Base-by-base conservation (phyloP, 2,888 invertebrate species). In the Barypeithes pellucidus region DNA sequence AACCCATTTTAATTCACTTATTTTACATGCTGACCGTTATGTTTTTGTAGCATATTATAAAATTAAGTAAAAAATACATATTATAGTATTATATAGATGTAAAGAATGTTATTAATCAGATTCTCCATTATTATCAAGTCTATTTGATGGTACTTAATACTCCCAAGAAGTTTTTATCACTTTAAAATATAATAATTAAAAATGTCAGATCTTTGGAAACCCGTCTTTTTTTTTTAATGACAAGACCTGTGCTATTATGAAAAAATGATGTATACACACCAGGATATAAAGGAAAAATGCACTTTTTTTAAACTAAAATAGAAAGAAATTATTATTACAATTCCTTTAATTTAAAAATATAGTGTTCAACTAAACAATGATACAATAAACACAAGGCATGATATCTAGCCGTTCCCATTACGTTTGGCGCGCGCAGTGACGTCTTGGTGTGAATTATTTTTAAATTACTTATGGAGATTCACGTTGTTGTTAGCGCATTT, bases 161-260 rank as follows among this genome's bases (percentile, higher is more conserved):
- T 83, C 68, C 67, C 65, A 39, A 36, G 82, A 79, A 77, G 83
- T 84, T 85, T 85, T 84, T 83, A 85, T 84, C 84, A 85, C 84
- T 82, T 81, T 82, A 81, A 82, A 83, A 81, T 83, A 84, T 84
- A 80, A 83, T 80, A 81, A 84, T 84, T 84, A 83, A 85, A 85
- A 82, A 80, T 85, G 84, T 84, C 84, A 83, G 81, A 83, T 84
- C 84, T 84, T 83, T 83, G 82, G 81, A 81, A 75, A 9, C 11
- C 18, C 45, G 68, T 62, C 75, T 77, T 78, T 73, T 72, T 77
- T 76, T 78, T 76, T 74, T 75, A 66, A 29, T 62, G 45, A n/a
- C 7, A 20, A 47, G 9, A 20, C 47, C 47, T 47, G 16, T 18
- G n/a, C 16, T 47, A 20, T 29, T 29, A n/a, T n/a, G n/a, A 29